phyloP scores from a whole-genome alignment of 2,888 invertebrate genomes.

The Leptinotarsa rubiginosa region DNA sequence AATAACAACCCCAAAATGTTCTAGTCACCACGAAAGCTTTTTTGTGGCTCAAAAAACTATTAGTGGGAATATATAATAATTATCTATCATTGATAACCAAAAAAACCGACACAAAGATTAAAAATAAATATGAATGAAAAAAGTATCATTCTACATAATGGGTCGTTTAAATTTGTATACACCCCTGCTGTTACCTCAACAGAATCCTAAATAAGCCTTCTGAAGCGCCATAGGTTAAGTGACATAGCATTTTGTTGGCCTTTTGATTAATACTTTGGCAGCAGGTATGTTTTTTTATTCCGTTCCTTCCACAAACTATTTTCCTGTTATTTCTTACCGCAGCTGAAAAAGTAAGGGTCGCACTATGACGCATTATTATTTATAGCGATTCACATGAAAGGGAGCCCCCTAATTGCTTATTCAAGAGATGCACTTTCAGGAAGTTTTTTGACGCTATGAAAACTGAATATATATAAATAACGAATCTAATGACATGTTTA shows the following conservation, averaged over 20 bases:
- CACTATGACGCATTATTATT: constrained; percentile 27
- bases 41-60: background rate
- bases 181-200: constrained; percentile 15
- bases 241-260: constrained; percentile 23
- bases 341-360: constrained; percentile 42
- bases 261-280: constrained; percentile 14
- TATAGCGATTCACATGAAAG: constrained; percentile 23
- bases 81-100: constrained; percentile 1
- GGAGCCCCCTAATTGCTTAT: constrained; percentile 27
- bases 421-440: constrained; percentile 11
- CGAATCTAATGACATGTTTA: constrained; percentile 7
- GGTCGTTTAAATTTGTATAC: constrained; percentile 18
- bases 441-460: background rate
- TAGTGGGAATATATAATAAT: background rate
- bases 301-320: constrained; percentile 40
- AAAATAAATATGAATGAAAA: constrained; percentile 7
- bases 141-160: constrained; percentile 14
- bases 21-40: background rate
- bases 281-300: constrained; percentile 33
- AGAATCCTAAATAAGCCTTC: constrained; percentile 19
- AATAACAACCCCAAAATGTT: background rate
- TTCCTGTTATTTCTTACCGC: constrained; percentile 33
- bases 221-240: constrained; percentile 14
- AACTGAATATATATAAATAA: constrained; percentile 3
- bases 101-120: background rate